Base-by-base conservation (phyloP, 1,140 invertebrate species). In the Drosophila tristis region DNA sequence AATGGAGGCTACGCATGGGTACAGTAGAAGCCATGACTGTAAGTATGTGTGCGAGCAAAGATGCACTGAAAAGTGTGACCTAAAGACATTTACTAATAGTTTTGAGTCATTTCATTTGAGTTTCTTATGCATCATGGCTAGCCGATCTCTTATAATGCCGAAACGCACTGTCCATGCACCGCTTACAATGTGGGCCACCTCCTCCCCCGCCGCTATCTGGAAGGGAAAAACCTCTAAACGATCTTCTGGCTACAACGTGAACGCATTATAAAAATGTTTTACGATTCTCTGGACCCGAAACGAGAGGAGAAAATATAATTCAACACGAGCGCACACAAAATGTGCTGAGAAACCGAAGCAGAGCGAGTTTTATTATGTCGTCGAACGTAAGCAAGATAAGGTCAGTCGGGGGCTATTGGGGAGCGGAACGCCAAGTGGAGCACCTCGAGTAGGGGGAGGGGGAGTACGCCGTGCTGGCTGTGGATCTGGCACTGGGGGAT, bases 251-350 rank as follows among this genome's bases (percentile, higher is more conserved):
- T 50, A 59, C 78, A 80, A 80, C 73, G 74, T 67, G 51, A 67
- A 60, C 45, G 80, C 78, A 87, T 86, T 86, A 82, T 87, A 85
- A 81, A 87, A 86, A 86, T 86, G 74, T 87, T 86, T 86, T 86
- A 86, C 82, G 82, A 86, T 81, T 85, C 63, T 85, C 63, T 64
- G 62, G 54, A 57, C 35, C 45, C 31, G 35, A 49, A 72, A 56
- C 57, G 23, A 54, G 48, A 61, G 39, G 25, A 13, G 49, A 64
- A 55, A 63, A 61, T 63, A 42, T 50, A 58, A 58, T 48, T 39
- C 39, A 45, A 53, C 44, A 39, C 35, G 35, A 11, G 11, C 7
- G 35, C 35, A 11, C 2, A 49, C 71, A 66, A 48, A 62, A 77
- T 80, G 80, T 44, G 55, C 56, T 55, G 56, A 76, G 48, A 66